phyloP scores from a whole-genome alignment of 1,140 invertebrate genomes.

The Calephelis nemesis region DNA sequence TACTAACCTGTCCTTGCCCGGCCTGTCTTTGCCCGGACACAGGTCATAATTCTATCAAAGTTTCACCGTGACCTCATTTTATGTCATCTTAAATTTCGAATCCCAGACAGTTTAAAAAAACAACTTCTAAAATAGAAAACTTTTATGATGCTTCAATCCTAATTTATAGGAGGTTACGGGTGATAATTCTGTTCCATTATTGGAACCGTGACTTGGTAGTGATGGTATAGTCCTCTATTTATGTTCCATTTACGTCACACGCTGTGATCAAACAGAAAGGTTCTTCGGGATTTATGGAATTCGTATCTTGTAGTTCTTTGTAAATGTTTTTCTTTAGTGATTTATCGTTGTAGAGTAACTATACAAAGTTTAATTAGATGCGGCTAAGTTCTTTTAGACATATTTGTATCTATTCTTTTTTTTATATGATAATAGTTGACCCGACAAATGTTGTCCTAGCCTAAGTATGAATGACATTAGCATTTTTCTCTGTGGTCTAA shows the following conservation, averaged over 20 bases:
- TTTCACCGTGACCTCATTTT: too few relatives aligned
- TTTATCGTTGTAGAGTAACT: not conserved
- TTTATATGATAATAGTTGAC: too few relatives aligned
- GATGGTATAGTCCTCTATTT: slow-evolving; percentile 34
- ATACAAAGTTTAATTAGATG: not conserved
- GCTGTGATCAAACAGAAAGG: slow-evolving; percentile 33
- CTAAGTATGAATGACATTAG: too few relatives aligned
- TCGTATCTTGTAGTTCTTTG: slow-evolving; percentile 27
- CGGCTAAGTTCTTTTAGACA: not conserved
- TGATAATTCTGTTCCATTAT: not conserved
- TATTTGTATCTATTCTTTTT: too few relatives aligned
- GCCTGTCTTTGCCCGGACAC: too few relatives aligned
- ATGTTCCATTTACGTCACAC: slow-evolving; percentile 37
- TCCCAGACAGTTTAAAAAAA: not conserved
- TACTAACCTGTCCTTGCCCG: too few relatives aligned
- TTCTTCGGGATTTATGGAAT: slow-evolving; percentile 33
- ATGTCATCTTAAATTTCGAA: too few relatives aligned
- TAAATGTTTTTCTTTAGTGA: not conserved
- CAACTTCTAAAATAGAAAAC: slow-evolving; percentile 1
- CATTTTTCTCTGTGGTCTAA: too few relatives aligned
- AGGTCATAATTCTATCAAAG: too few relatives aligned
- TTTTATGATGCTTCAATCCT: too few relatives aligned
- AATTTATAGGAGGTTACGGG: slow-evolving; percentile 34
- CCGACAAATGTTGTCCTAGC: too few relatives aligned
- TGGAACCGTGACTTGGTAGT: not conserved